phyloP scores from a whole-genome alignment of 2,797 vertebrate species.

The Thamnophis elegans region DNA sequence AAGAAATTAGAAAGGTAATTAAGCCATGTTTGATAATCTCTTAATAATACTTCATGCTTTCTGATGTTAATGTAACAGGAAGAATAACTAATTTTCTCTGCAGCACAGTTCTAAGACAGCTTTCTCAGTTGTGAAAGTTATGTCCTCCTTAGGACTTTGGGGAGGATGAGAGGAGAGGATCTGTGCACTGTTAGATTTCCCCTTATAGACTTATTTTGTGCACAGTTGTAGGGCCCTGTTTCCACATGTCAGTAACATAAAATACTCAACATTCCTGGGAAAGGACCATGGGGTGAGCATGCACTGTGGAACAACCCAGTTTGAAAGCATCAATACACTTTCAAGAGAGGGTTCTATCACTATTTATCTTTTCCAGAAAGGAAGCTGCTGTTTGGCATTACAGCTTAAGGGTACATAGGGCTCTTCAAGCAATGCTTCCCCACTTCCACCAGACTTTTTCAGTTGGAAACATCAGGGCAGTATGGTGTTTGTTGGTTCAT shows the following conservation, averaged over 20 bases:
- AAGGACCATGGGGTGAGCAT: background rate
- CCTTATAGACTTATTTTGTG: background rate
- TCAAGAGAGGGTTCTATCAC: background rate
- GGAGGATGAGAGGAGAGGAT: background rate
- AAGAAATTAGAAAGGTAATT: background rate
- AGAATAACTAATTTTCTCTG: background rate
- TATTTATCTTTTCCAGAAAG: background rate
- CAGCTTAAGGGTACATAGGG: background rate
- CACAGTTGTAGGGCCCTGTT: background rate
- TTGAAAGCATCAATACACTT: background rate
- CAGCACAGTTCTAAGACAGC: background rate
- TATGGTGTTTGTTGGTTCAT: background rate
- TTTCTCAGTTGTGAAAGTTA: background rate
- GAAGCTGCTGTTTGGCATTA: background rate
- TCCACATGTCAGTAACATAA: background rate
- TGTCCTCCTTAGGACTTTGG: background rate
- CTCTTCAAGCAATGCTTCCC: background rate
- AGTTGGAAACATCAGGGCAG: background rate
- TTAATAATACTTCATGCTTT: background rate
- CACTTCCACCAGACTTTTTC: background rate
- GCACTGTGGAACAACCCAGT: background rate
- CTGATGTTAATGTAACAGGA: background rate
- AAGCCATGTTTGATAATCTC: background rate
- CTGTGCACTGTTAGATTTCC: background rate
- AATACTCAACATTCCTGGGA: background rate